Percentiles rank a stretch among this genome's conserved stretches.
Evolutionary conservation across 2,797 vertebrate genomes (phyloP).

Genomic region (Acrocephalus scirpaceus): DNA sequence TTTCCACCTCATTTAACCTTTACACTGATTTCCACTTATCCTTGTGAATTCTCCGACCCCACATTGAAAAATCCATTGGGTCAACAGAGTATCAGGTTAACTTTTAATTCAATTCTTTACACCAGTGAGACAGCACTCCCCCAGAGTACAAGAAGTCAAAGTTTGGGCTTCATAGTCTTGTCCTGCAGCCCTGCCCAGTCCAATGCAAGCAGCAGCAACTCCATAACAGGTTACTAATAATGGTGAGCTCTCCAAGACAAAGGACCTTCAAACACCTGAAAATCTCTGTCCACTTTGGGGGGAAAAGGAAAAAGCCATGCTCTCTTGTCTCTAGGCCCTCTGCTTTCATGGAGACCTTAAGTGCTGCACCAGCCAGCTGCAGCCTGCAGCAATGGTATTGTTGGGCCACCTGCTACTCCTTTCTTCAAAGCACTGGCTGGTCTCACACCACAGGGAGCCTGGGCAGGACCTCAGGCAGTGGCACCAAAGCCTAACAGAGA

Average conservation of each 20-base stretch:
- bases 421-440: background rate
- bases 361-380: background rate
- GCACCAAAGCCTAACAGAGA: rapidly evolving
- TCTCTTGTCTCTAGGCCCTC: background rate
- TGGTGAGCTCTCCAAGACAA: background rate
- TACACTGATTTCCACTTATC: background rate
- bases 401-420: background rate
- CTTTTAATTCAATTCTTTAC: background rate
- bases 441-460: background rate
- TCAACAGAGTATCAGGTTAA: background rate
- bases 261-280: background rate
- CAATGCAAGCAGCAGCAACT: rapidly evolving
- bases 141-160: background rate
- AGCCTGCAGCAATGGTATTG: background rate
- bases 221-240: background rate
- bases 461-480: background rate
- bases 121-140: background rate
- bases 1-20: background rate
- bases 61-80: background rate
- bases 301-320: background rate
- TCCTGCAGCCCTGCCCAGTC: background rate
- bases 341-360: background rate
- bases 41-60: background rate
- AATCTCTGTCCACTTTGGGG: background rate
- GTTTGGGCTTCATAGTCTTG: background rate